These are phyloP conservation scores for Nymphalis io DNA, from an alignment of 1,140 invertebrate species.

Conservation along the genomic window DNA sequence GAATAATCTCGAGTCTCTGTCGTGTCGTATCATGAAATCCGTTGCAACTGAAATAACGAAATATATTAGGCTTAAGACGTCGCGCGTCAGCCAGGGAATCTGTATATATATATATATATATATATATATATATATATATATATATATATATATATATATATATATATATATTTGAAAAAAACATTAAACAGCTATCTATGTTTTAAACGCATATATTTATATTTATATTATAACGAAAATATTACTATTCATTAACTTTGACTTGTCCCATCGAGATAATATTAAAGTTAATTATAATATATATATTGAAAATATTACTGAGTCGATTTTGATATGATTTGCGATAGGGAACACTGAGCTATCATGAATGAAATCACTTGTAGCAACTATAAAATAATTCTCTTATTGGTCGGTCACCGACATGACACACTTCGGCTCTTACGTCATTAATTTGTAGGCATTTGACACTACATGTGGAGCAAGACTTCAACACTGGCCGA, in stretches of 20 bases:
- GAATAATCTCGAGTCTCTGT: not conserved
- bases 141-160: no score
- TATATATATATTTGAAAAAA: no score
- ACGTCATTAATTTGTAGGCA: slow-evolving; percentile 65
- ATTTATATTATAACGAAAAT: not conserved
- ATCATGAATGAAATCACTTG: not conserved
- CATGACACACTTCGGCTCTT: slow-evolving; percentile 52
- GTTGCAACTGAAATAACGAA: slow-evolving; percentile 10
- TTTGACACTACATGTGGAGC: slow-evolving; percentile 56
- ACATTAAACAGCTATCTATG: no score
- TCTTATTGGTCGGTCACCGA: slow-evolving; percentile 48
- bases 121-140: no score
- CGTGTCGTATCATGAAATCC: not conserved
- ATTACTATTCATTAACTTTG: no score
- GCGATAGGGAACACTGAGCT: not conserved
- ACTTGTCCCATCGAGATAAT: no score
- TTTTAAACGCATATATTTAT: no score
- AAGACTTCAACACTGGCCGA: slow-evolving; percentile 22
- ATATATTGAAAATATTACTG: not conserved
- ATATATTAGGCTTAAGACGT: slow-evolving; percentile 8
- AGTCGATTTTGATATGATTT: not conserved
- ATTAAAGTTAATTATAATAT: no score
- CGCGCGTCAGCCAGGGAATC: not conserved
- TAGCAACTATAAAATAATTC: slow-evolving; percentile 19
- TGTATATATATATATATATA: no score